Evolutionary conservation across 2,888 invertebrate species (phyloP).

Genomic region (Nasonia oneida): DNA sequence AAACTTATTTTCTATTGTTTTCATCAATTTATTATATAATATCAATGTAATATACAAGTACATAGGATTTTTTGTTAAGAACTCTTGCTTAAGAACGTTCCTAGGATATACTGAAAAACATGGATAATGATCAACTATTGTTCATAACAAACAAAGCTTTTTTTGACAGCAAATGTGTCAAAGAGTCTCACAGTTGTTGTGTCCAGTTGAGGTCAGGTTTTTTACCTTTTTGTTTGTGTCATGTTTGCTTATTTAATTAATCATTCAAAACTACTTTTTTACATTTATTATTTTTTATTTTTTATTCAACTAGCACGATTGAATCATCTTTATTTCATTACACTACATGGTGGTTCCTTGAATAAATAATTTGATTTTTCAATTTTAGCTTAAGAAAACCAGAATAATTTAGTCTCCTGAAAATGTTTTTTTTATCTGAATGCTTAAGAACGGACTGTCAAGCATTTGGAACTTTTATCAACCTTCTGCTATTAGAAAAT

Average conservation of each 20-base stretch:
- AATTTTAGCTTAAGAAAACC: neutral
- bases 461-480: neutral
- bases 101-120: constrained; percentile 52
- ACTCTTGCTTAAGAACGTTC: constrained; percentile 47
- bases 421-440: neutral
- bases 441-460: neutral
- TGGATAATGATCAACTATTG: constrained; percentile 60
- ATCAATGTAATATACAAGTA: neutral
- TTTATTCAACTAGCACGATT: constrained; percentile 35
- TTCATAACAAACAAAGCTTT: constrained; percentile 59
- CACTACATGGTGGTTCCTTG: constrained; percentile 50
- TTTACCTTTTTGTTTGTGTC: constrained; percentile 61
- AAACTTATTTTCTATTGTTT: constrained; percentile 52
- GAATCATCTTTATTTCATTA: constrained; percentile 29
- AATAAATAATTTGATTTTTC: constrained; percentile 2
- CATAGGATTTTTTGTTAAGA: constrained; percentile 26
- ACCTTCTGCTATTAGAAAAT: neutral
- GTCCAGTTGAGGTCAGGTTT: constrained; percentile 61
- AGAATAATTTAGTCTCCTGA: neutral
- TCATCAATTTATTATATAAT: constrained; percentile 46
- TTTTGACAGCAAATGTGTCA: constrained; percentile 58
- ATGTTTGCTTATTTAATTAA: constrained; percentile 54
- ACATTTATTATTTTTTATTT: constrained; percentile 23
- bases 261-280: constrained; percentile 45
- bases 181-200: constrained; percentile 54